Evolutionary conservation across 2,888 invertebrate genomes (phyloP).

Genomic region (Mythimna pallens): DNA sequence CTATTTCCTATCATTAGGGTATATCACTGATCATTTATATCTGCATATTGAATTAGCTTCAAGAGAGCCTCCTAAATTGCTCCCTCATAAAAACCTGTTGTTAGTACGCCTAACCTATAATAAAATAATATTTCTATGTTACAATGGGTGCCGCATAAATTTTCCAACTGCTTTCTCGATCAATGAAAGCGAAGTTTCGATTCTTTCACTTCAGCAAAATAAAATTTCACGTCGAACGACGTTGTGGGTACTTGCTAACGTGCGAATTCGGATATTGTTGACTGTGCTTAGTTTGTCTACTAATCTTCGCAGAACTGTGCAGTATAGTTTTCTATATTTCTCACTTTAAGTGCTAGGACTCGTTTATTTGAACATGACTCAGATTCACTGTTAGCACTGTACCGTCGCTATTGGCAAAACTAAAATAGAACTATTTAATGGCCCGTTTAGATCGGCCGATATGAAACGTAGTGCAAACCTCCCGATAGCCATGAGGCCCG

Average conservation of each 20-base stretch:
- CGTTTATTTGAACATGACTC: slow-evolving; percentile 51
- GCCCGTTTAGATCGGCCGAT: slow-evolving; percentile 21
- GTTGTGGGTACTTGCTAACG: slow-evolving; percentile 28
- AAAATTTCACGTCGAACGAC: slow-evolving; percentile 47
- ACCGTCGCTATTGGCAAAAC: slow-evolving; percentile 43
- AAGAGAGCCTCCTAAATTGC: slow-evolving; percentile 32
- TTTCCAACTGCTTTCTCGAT: slow-evolving; percentile 72
- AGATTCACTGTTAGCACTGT: slow-evolving; percentile 48
- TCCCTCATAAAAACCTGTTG: slow-evolving; percentile 44
- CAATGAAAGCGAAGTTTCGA: slow-evolving; percentile 73
- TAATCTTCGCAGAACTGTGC: slow-evolving; percentile 38
- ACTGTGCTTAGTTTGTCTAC: slow-evolving; percentile 31
- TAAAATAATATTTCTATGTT: slow-evolving; percentile 66
- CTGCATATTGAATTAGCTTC: slow-evolving; percentile 25
- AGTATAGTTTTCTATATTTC: slow-evolving; percentile 43
- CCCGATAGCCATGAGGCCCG: neutral
- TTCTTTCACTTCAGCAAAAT: slow-evolving; percentile 66
- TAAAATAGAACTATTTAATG: slow-evolving; percentile 45
- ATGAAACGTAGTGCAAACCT: neutral
- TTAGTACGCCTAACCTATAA: slow-evolving; percentile 55
- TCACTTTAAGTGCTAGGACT: slow-evolving; percentile 29
- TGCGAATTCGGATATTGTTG: slow-evolving; percentile 50
- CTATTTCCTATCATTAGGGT: slow-evolving; percentile 27
- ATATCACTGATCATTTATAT: slow-evolving; percentile 17
- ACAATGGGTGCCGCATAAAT: slow-evolving; percentile 72